Percentiles rank a stretch among this genome's conserved stretches.
Evolutionary conservation across 2,797 vertebrate genomes (phyloP).

Genomic region (Danio kyathit): DNA sequence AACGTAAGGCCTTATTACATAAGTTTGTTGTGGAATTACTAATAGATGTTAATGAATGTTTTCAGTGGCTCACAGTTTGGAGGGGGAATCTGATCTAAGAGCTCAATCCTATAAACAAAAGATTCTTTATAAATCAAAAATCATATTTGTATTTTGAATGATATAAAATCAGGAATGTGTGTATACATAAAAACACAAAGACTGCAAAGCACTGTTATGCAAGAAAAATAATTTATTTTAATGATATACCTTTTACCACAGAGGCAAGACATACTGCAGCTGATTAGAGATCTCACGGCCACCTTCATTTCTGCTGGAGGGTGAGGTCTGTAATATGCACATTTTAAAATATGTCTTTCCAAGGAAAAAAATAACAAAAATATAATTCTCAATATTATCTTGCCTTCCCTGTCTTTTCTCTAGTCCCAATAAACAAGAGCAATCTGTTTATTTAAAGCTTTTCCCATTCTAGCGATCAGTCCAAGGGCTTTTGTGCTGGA

Average conservation of each 20-base stretch:
- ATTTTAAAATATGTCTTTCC: slow-evolving; percentile 80
- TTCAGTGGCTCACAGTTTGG: slow-evolving; percentile 16
- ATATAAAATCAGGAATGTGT: neutral
- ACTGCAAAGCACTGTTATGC: slow-evolving; percentile 68
- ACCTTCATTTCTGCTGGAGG: slow-evolving; percentile 69
- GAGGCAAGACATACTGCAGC: slow-evolving; percentile 71
- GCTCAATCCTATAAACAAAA: neutral
- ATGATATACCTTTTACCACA: slow-evolving; percentile 82
- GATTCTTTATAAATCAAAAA: neutral
- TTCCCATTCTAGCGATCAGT: slow-evolving; percentile 53
- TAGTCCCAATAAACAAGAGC: slow-evolving; percentile 45
- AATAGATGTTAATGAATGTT: slow-evolving; percentile 18
- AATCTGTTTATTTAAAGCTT: slow-evolving; percentile 63
- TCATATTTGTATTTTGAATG: slow-evolving; percentile 22
- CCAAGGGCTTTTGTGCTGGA: slow-evolving; percentile 51
- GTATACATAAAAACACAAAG: neutral
- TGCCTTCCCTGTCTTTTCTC: slow-evolving; percentile 57
- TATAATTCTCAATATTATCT: slow-evolving; percentile 78
- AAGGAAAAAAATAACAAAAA: slow-evolving; percentile 81
- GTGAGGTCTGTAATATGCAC: slow-evolving; percentile 70
- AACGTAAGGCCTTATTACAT: slow-evolving; percentile 37
- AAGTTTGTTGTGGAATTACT: slow-evolving; percentile 59
- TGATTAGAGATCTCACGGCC: slow-evolving; percentile 73
- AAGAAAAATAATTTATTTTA: slow-evolving; percentile 89
- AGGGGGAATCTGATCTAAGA: neutral